Evolutionary conservation across 2,888 invertebrate species (phyloP), one percentile per base, ranked within the genome.

Genomic region (Elgonia sp.): DNA sequence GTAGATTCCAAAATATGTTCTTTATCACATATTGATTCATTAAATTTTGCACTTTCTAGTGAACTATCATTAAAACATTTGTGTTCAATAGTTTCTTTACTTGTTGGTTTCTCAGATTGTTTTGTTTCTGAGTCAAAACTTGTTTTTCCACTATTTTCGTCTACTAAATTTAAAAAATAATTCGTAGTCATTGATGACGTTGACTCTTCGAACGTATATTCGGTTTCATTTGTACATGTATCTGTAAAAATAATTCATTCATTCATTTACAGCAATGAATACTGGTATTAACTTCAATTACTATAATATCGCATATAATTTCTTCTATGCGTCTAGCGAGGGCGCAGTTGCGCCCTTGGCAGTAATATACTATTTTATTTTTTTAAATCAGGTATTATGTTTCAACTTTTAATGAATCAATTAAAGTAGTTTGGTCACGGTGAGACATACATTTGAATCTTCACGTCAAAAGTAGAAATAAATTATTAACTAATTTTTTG

Each of bases 181-280:
- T 62, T 62, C 37, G 16, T 62, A 37, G 62, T 62, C 62, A 14
- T 62, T 62, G 62, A 62, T 62, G 62, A 62, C 6, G 37, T 37
- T 62, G 62, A 62, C n/a, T 62, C 62, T 62, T 60, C 21, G 7
- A 60, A 21, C 6, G 21, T 5, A 21, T 6, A 62, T 62, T 62
- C 60, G 9, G 37, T 14, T 62, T 37, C 16, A 37, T 37, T 37
- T 62, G 37, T 14, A 62, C 16, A 62, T 14, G 9, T 62, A 37
- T 62, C 57, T 57, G 57, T 21, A 62, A 62, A 62, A 62, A 16
- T 62, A 4, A 62, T 62, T 16, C 29, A 37, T 50, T 50, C 4
- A 62, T n/a, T 37, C 12, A 62, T 16, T 62, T 37, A 37, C 20
- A 57, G 14, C 5, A 21, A 4, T 57, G 16, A 6, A 9, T 57